A percentile compares a stretch with the other conserved stretches of the same genome.
Evolutionary conservation across 2,797 vertebrate genomes (phyloP).

Genomic region (Taeniopygia guttata): DNA sequence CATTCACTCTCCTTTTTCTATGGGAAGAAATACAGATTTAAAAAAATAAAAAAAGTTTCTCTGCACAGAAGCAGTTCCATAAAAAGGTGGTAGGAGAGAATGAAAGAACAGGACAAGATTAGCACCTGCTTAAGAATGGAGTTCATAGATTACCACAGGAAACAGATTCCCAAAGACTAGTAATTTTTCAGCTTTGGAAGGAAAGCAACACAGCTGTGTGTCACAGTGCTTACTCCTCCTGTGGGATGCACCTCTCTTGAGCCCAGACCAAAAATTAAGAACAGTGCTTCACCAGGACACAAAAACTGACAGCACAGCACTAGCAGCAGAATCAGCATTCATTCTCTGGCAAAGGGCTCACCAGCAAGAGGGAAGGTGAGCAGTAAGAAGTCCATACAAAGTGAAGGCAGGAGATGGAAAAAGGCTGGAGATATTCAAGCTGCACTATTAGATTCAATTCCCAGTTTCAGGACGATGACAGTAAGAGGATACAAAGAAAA

Average conservation of each 20-base stretch:
- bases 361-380: neutral
- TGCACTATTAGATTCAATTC: neutral
- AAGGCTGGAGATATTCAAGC: neutral
- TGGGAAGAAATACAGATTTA: neutral
- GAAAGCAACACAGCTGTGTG: neutral
- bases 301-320: neutral
- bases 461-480: neutral
- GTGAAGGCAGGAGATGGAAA: neutral
- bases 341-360: neutral
- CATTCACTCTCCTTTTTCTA: slow-evolving; percentile 97
- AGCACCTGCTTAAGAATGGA: neutral
- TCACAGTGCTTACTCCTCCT: neutral
- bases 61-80: neutral
- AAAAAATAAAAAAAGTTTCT: neutral
- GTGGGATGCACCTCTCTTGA: neutral
- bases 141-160: neutral
- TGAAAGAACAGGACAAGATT: neutral
- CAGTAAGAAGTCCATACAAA: neutral
- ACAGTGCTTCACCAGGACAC: fast-evolving
- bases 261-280: neutral
- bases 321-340: neutral
- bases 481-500: neutral
- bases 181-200: neutral
- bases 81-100: neutral
- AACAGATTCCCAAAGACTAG: neutral